Evolutionary conservation across 2,888 invertebrate genomes (phyloP).

Genomic region (Eilema caniola): DNA sequence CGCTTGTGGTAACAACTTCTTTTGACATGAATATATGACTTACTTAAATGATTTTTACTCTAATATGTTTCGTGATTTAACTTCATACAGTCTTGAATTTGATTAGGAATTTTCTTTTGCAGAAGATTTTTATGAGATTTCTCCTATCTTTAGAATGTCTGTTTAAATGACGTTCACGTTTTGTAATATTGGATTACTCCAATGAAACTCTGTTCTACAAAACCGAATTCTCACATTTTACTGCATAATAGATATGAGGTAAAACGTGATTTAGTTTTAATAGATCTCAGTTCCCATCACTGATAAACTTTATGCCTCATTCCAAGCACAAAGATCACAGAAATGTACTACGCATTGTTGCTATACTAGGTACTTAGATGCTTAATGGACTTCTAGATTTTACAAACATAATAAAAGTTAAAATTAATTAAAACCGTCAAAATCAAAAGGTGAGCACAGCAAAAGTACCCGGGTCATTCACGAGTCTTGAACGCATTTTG

Average conservation of each 20-base stretch:
- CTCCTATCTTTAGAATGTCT: not conserved
- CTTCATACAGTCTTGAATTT: conserved; percentile 15
- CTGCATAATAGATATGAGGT: not conserved
- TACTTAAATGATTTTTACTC: conserved; percentile 54
- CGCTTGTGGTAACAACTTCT: conserved; percentile 62
- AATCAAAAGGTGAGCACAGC: conserved; percentile 36
- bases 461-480: conserved; percentile 39
- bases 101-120: not conserved
- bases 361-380: not conserved
- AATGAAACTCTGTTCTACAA: not conserved
- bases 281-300: not conserved
- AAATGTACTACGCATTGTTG: not conserved
- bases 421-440: conserved; percentile 43
- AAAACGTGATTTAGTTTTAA: not conserved
- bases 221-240: not conserved
- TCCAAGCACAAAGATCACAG: not conserved
- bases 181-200: not conserved
- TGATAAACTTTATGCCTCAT: not conserved
- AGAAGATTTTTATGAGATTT: not conserved
- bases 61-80: conserved; percentile 43
- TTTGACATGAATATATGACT: conserved; percentile 43
- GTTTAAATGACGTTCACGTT: not conserved
- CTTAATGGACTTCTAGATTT: not conserved
- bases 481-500: conserved; percentile 55
- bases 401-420: conserved; percentile 16